Conservation (phyloP, 2,888 invertebrate genomes). For the Argynnis bischoffii region DNA sequence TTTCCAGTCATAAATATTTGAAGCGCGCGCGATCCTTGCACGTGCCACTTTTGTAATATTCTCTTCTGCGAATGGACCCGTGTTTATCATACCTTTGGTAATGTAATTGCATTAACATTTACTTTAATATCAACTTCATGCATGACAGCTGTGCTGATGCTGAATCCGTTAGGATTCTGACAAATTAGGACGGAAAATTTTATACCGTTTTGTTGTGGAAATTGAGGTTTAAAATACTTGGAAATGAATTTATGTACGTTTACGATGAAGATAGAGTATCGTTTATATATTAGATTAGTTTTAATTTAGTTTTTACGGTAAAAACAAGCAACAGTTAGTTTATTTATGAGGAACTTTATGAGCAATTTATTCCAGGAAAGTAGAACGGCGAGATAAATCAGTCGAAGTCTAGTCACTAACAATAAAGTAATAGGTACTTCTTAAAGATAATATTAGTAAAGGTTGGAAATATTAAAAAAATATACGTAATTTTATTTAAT, state of each 20-base stretch:
- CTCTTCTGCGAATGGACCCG: slow-evolving; percentile 12
- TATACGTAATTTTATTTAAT: too few relatives aligned
- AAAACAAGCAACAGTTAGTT: too few relatives aligned
- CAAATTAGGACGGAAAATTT: slow-evolving; percentile 21
- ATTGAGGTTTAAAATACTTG: too few relatives aligned
- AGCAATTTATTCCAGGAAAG: slow-evolving; percentile 4
- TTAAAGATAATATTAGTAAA: too few relatives aligned
- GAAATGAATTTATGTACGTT: too few relatives aligned
- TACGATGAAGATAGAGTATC: too few relatives aligned
- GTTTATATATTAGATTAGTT: too few relatives aligned
- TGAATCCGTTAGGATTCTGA: slow-evolving; percentile 19
- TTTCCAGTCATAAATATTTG: slow-evolving; percentile 12
- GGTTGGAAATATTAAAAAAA: too few relatives aligned
- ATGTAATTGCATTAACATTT: slow-evolving; percentile 34
- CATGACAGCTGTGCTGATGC: slow-evolving; percentile 19
- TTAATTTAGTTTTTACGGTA: too few relatives aligned
- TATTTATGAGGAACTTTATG: not conserved
- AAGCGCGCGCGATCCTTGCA: not conserved
- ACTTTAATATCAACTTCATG: slow-evolving; percentile 29
- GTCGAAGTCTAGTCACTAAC: not conserved
- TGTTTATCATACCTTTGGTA: slow-evolving; percentile 32
- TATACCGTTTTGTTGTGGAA: not conserved
- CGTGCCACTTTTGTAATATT: slow-evolving; percentile 12
- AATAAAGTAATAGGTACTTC: not conserved
- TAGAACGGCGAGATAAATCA: slow-evolving; percentile 9